Conservation (phyloP, 1,140 invertebrate species). For the Heliconius eleuchia region DNA sequence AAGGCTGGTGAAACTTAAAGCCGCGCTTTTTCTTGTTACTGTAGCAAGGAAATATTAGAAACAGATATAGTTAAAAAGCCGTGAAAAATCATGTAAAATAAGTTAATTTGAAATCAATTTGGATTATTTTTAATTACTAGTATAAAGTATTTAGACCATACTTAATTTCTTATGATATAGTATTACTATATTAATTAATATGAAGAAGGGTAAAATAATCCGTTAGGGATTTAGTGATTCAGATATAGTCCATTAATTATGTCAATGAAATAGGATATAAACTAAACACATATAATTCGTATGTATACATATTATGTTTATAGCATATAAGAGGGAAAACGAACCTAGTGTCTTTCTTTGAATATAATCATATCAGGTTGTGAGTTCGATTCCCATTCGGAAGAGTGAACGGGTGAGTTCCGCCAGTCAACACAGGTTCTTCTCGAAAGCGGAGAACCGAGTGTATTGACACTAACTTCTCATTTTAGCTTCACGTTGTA, state of each 20-base stretch:
- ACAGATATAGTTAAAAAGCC: too few species aligned
- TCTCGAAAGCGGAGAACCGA: too few species aligned
- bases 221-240: constrained; percentile 6
- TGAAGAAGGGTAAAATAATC: background rate
- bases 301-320: background rate
- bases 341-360: too few species aligned
- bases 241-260: background rate
- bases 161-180: background rate
- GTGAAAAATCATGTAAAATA: too few species aligned
- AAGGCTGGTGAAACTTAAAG: too few species aligned
- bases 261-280: background rate
- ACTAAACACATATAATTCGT: background rate
- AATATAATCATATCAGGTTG: too few species aligned
- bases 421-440: too few species aligned
- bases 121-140: background rate
- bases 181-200: constrained; percentile 7
- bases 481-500: background rate
- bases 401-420: too few species aligned
- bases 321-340: too few species aligned
- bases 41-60: too few species aligned
- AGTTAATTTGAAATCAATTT: background rate
- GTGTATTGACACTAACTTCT: background rate
- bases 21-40: too few species aligned
- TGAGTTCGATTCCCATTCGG: too few species aligned
- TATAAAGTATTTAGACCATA: background rate